phyloP scores from a whole-genome alignment of 2,113 vertebrate genomes.

The Cettia cetti region DNA sequence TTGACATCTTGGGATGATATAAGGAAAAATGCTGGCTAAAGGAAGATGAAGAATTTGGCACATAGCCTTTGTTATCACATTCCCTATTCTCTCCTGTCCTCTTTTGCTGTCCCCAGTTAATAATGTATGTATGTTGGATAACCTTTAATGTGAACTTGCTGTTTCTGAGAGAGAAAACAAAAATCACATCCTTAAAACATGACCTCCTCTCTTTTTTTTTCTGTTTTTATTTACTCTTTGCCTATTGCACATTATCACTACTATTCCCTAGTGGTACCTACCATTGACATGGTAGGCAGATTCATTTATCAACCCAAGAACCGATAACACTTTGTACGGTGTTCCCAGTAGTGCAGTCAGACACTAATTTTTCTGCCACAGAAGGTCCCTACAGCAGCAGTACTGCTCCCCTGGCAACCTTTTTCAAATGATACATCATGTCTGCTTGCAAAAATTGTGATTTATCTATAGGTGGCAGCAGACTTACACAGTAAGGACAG shows the following conservation, averaged over 20 bases:
- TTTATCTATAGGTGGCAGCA: conserved; percentile 75
- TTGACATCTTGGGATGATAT: neutral
- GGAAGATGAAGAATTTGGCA: neutral
- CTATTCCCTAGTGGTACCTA: neutral
- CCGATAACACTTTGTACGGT: neutral
- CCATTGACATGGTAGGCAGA: neutral
- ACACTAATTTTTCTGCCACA: neutral
- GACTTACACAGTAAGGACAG: conserved; percentile 39
- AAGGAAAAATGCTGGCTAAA: neutral
- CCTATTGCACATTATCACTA: neutral
- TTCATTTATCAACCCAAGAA: neutral
- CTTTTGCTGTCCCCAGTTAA: neutral
- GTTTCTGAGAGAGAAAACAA: neutral
- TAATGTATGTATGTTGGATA: neutral
- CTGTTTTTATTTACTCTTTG: neutral
- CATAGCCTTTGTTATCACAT: neutral
- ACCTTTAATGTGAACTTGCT: neutral
- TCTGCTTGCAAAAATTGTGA: neutral
- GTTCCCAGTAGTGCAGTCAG: neutral
- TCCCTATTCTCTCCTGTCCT: neutral
- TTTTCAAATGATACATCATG: neutral
- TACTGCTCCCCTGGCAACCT: neutral
- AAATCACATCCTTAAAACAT: neutral
- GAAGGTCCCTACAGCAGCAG: neutral
- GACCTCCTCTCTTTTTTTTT: neutral